phyloP scores from a whole-genome alignment of 2,797 vertebrate species.

The Acrossocheilus wenchowensis region DNA sequence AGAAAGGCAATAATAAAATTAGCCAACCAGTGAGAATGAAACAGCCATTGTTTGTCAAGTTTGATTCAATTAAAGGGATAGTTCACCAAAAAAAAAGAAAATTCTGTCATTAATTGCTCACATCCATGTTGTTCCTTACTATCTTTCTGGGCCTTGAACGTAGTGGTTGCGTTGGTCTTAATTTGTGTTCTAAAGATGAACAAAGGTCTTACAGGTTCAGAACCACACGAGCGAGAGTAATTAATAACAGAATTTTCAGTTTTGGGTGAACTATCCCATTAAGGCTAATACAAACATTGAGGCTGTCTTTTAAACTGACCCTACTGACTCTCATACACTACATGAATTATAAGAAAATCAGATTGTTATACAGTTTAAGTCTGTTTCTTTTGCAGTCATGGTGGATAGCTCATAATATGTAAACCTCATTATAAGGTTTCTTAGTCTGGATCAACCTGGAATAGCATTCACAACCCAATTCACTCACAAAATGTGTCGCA shows the following conservation, averaged over 20 bases:
- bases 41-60: neutral
- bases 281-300: neutral
- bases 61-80: neutral
- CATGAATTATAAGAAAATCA: neutral
- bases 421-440: neutral
- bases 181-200: too few relatives aligned
- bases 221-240: too few relatives aligned
- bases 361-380: neutral
- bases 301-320: neutral
- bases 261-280: too few relatives aligned
- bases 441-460: neutral
- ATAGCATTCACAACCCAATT: neutral
- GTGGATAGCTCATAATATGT: too few relatives aligned
- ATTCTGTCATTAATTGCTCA: neutral
- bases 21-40: neutral
- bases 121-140: neutral
- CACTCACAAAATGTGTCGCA: neutral
- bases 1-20: neutral
- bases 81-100: neutral
- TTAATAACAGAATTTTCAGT: too few relatives aligned
- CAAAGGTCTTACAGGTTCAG: neutral
- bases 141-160: neutral
- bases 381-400: neutral
- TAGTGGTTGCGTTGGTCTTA: too few relatives aligned
- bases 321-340: neutral